These are phyloP conservation scores for Platysteira castanea DNA, from an alignment of 2,113 vertebrate genomes.

Conservation along the genomic window DNA sequence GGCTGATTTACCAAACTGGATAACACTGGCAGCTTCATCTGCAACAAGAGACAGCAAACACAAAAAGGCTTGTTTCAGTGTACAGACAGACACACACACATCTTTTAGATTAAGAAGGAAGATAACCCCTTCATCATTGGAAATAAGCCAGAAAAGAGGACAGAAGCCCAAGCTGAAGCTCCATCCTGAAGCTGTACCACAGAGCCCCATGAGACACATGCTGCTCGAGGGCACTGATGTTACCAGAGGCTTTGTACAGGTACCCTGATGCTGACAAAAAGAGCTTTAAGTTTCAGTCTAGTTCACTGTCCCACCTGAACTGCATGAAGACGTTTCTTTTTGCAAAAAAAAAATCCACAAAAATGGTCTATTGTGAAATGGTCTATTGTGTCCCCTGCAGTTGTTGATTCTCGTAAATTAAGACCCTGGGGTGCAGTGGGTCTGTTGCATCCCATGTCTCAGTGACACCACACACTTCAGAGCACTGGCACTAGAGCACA, in stretches of 20 bases:
- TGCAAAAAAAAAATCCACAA: neutral
- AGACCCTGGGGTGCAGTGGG: neutral
- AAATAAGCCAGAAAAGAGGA: neutral
- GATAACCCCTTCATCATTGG: neutral
- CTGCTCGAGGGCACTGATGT: neutral
- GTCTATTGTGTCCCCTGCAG: neutral
- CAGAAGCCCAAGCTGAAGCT: neutral
- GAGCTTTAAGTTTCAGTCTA: neutral
- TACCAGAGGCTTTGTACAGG: neutral
- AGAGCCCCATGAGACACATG: neutral
- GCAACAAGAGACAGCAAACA: neutral
- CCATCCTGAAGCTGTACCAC: neutral
- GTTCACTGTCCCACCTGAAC: neutral
- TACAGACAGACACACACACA: neutral
- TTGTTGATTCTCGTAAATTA: neutral
- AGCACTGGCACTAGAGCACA: neutral
- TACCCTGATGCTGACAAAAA: neutral
- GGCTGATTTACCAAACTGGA: conserved; percentile 97
- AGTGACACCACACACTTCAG: neutral
- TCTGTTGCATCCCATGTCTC: too few relatives aligned
- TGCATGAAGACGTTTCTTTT: fast-evolving
- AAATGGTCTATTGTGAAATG: neutral
- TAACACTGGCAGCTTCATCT: conserved; percentile 96
- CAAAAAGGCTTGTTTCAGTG: neutral
- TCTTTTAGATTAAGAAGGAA: neutral